These are phyloP conservation scores for Piprites chloris DNA, from an alignment of 2,113 vertebrate genomes.

Conservation along the genomic window DNA sequence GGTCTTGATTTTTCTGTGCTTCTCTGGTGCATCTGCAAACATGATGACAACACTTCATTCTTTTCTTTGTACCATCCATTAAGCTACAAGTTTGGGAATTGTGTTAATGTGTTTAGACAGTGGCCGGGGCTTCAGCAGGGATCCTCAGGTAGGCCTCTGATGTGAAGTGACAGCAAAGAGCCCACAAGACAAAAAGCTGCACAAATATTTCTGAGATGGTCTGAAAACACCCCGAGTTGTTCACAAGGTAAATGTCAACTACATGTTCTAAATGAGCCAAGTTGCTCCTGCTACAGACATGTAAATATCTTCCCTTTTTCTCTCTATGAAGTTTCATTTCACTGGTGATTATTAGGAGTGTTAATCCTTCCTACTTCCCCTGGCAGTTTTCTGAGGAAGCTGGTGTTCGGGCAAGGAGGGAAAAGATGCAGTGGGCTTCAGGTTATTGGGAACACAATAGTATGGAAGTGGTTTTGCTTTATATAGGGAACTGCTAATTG, in stretches of 20 bases:
- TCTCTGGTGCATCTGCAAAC: neutral
- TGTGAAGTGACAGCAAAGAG: neutral
- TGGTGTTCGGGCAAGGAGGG: neutral
- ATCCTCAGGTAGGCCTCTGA: neutral
- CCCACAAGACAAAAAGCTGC: neutral
- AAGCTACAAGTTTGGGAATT: neutral
- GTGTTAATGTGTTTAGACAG: neutral
- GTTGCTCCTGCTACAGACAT: neutral
- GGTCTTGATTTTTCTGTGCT: neutral
- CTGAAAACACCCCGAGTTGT: neutral
- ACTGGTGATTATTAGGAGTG: neutral
- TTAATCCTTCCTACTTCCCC: neutral
- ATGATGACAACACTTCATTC: neutral
- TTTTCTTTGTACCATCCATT: neutral
- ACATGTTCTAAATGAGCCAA: neutral
- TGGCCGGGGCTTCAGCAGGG: neutral
- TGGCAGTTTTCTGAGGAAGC: neutral
- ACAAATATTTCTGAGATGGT: neutral
- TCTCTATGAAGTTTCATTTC: neutral
- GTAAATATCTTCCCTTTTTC: neutral
- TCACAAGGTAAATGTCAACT: neutral
- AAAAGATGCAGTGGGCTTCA: neutral
- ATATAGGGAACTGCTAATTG: conserved; percentile 62
- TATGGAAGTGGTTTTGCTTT: conserved; percentile 44
- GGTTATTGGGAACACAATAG: conserved; percentile 25